Conservation (phyloP, 2,113 vertebrate genomes). For the Lycaon pictus region DNA sequence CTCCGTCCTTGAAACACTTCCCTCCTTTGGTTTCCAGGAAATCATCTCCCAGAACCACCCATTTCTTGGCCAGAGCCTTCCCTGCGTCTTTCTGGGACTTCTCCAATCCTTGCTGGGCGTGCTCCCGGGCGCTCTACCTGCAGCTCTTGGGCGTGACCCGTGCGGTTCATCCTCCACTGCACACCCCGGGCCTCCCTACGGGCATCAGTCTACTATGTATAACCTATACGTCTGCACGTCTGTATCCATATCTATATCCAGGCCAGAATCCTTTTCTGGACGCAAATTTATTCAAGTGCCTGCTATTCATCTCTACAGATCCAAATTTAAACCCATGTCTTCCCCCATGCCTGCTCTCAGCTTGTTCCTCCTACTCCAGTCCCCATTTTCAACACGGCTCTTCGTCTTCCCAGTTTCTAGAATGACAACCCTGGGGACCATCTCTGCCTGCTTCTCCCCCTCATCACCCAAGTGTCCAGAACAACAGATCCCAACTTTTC, state of each 20-base stretch:
- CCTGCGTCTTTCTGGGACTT: neutral
- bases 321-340: neutral
- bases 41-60: neutral
- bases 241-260: neutral
- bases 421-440: neutral
- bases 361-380: neutral
- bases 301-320: neutral
- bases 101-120: accelerated
- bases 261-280: neutral
- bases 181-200: neutral
- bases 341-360: neutral
- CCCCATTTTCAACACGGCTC: neutral
- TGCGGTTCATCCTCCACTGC: neutral
- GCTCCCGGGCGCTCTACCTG: accelerated
- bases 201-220: neutral
- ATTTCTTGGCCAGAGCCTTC: neutral
- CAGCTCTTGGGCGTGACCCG: accelerated
- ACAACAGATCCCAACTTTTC: neutral
- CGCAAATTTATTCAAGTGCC: conserved; percentile 17
- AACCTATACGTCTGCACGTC: neutral
- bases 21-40: neutral
- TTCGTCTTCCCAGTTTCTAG: neutral
- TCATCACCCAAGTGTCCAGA: neutral
- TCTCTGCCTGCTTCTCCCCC: neutral
- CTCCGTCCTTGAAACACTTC: neutral